These are phyloP conservation scores for Morpho deidamia DNA, from an alignment of 2,888 invertebrate species.

Conservation along the genomic window DNA sequence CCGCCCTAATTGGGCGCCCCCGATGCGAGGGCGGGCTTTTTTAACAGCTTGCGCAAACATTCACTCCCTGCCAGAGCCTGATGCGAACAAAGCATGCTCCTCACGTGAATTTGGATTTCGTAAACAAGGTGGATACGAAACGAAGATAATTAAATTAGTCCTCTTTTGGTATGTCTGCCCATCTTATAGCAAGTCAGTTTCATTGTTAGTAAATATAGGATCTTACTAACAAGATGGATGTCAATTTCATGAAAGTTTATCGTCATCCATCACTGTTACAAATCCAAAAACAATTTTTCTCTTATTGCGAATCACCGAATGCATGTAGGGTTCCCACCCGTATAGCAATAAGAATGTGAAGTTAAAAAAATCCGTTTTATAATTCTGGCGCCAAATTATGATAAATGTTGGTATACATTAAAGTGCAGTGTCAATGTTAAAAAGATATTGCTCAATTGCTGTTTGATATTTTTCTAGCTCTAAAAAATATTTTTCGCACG, in stretches of 20 bases:
- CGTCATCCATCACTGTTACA: conserved; percentile 56
- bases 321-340: neutral
- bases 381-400: too few species aligned
- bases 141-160: neutral
- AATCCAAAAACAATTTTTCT: conserved; percentile 54
- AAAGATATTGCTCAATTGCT: too few species aligned
- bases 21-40: conserved; percentile 68
- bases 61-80: conserved; percentile 28
- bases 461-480: too few species aligned
- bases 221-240: conserved; percentile 2
- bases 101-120: conserved; percentile 9
- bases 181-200: neutral
- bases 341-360: neutral
- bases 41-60: conserved; percentile 71
- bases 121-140: conserved; percentile 8
- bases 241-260: neutral
- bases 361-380: neutral
- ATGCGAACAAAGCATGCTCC: conserved; percentile 16
- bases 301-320: neutral
- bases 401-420: too few species aligned
- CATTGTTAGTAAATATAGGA: neutral
- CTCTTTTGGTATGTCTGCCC: too few species aligned
- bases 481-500: too few species aligned
- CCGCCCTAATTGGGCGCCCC: conserved; percentile 72
- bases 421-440: too few species aligned